Conservation (phyloP, 2,797 vertebrate genomes). For the Acrocephalus scirpaceus region DNA sequence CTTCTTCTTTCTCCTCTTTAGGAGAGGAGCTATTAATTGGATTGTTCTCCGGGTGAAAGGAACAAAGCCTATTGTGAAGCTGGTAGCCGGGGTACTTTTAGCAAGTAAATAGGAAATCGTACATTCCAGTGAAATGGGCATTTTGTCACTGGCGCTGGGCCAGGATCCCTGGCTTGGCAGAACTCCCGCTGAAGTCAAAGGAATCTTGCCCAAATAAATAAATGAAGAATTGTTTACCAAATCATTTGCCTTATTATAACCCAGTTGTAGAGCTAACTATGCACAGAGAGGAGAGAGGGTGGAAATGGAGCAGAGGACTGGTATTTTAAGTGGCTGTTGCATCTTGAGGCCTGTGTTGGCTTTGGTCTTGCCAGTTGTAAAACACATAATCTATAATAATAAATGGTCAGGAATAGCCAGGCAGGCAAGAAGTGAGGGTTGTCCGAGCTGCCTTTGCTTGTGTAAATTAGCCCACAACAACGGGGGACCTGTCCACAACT, state of each 20-base stretch:
- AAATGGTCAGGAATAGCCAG: slow-evolving; percentile 52
- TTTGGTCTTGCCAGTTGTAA: slow-evolving; percentile 38
- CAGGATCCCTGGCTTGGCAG: slow-evolving; percentile 9
- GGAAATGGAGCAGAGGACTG: slow-evolving; percentile 41
- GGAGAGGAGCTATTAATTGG: not conserved
- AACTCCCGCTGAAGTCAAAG: not conserved
- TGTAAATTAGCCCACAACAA: slow-evolving; percentile 67
- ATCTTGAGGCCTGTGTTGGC: slow-evolving; percentile 13
- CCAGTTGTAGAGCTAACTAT: not conserved
- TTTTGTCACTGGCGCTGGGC: not conserved
- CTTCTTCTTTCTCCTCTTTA: not conserved
- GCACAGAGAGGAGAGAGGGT: not conserved
- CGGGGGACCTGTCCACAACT: not conserved
- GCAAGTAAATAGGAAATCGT: not conserved
- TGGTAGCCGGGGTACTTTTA: slow-evolving; percentile 4
- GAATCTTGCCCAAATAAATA: slow-evolving; percentile 37
- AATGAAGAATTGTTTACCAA: slow-evolving; percentile 45
- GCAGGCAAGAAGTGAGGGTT: slow-evolving; percentile 6
- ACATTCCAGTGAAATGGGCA: slow-evolving; percentile 4
- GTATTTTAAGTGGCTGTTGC: slow-evolving; percentile 24
- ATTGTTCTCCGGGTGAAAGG: slow-evolving; percentile 9
- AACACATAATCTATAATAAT: slow-evolving; percentile 60
- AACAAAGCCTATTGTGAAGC: not conserved
- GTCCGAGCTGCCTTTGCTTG: slow-evolving; percentile 64
- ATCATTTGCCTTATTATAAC: slow-evolving; percentile 34